Conservation (phyloP, 2,113 vertebrate genomes). For the Ictidomys tridecemlineatus region DNA sequence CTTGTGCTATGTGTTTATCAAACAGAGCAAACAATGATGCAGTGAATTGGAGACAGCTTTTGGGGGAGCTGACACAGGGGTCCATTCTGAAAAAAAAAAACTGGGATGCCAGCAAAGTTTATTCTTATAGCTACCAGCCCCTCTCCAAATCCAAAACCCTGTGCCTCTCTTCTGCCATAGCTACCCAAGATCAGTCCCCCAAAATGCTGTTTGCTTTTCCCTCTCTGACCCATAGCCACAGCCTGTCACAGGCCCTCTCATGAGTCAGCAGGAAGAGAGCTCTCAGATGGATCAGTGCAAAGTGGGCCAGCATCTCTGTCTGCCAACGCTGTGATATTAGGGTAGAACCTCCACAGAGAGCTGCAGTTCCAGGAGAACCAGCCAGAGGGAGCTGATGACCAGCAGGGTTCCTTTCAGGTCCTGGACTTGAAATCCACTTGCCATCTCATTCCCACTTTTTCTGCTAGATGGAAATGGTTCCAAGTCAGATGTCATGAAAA, state of each 20-base stretch:
- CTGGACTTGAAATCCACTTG: neutral
- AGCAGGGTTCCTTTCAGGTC: too few relatives aligned
- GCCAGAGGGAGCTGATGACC: neutral
- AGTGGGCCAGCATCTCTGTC: neutral
- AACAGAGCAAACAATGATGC: neutral
- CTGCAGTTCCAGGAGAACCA: neutral
- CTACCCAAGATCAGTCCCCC: neutral
- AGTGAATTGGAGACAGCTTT: neutral
- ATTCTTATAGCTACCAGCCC: neutral
- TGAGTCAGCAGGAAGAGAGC: rapidly evolving
- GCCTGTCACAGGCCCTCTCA: too few relatives aligned
- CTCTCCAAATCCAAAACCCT: neutral
- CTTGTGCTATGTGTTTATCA: neutral
- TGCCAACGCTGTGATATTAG: rapidly evolving
- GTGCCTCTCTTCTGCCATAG: neutral
- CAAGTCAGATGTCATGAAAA: neutral
- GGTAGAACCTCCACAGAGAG: neutral
- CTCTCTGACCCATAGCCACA: neutral
- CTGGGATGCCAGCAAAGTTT: neutral
- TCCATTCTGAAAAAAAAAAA: neutral
- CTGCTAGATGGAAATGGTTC: neutral
- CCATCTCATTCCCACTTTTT: neutral
- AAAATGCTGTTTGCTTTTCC: too few relatives aligned
- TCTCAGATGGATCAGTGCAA: neutral
- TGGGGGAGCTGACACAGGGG: neutral